Evolutionary conservation across 1,140 invertebrate genomes (phyloP), one percentile per base, ranked within the genome.

Genomic region (Zeugodacus cucurbitae): DNA sequence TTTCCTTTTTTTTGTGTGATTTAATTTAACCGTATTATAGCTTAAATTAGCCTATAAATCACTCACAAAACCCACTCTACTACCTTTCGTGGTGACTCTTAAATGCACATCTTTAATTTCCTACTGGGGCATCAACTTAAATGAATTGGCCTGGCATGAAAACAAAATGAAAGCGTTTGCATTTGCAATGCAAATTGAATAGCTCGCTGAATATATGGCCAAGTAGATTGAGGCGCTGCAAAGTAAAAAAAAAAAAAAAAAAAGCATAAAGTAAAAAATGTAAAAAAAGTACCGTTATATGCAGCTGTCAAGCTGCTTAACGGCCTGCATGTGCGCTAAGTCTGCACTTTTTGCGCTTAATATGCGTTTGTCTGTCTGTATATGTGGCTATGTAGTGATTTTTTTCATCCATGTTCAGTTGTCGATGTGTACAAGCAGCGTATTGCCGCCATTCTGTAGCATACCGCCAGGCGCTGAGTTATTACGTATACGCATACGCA

Each of bases 161-260:
- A 62, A 62, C 26, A 62, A 62, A 26, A 62, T 62, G 10, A 62
- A 62, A 26, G 58, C 58, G 57, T n/a, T 58, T n/a, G 3, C 22
- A 62, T 62, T n/a, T 62, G n/a, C 58, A 62, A n/a, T 62, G 58
- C 26, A 67, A 67, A 67, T 67, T 67, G 64, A 67, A 67, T 67
- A 67, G 64, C 14, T 67, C 29, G 10, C 64, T 32, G 26, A 32
- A 32, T 32, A 67, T 32, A n/a, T 29, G 26, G 64, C 14, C 32
- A 67, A 67, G 64, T 32, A 32, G 26, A 67, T 67, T 67, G 64
- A 29, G 29, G 64, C 64, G 26, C 10, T 62, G 58, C 26, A 62
- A 62, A 26, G n/a, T 2, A 62, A 62, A 62, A 62, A 26, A 59
- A n/a, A n/a, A 62, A 22, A 59, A 26, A 62, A 26, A 59, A n/a